Evolutionary conservation across 2,797 vertebrate genomes (phyloP).

Genomic region (Pseudochirops corinnae): DNA sequence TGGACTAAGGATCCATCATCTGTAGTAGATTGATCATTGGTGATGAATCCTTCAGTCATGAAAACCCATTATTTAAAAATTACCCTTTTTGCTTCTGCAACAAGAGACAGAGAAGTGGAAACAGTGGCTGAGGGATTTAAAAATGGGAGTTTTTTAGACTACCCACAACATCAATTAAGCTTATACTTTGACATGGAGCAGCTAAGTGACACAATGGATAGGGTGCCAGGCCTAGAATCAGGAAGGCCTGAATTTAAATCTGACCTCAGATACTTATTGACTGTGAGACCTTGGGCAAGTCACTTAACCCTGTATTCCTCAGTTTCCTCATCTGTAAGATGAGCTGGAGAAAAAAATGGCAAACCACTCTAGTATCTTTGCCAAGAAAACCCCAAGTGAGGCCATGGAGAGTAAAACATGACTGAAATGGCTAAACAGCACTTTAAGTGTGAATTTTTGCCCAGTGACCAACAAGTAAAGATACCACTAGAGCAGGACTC

Average conservation of each 20-base stretch:
- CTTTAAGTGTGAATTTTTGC: background rate
- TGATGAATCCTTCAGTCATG: background rate
- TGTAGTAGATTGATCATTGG: background rate
- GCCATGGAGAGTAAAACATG: background rate
- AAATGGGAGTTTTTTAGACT: background rate
- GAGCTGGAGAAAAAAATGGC: background rate
- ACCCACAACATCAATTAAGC: background rate
- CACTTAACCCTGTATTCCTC: background rate
- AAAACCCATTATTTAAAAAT: background rate
- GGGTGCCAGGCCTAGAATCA: background rate
- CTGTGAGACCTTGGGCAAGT: background rate
- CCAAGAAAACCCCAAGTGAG: background rate
- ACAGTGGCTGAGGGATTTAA: background rate
- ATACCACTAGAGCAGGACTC: background rate
- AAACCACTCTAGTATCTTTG: background rate
- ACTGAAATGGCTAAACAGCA: background rate
- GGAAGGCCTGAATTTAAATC: background rate
- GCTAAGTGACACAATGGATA: background rate
- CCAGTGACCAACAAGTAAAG: background rate
- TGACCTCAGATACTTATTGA: background rate
- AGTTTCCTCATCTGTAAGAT: background rate
- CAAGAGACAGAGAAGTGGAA: background rate
- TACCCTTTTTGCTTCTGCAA: background rate
- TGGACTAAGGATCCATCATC: background rate
- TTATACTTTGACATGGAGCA: background rate